Percentiles rank a stretch among this genome's conserved stretches.
Evolutionary conservation across 1,140 invertebrate species (phyloP).

Genomic region (Nomia melanderi): DNA sequence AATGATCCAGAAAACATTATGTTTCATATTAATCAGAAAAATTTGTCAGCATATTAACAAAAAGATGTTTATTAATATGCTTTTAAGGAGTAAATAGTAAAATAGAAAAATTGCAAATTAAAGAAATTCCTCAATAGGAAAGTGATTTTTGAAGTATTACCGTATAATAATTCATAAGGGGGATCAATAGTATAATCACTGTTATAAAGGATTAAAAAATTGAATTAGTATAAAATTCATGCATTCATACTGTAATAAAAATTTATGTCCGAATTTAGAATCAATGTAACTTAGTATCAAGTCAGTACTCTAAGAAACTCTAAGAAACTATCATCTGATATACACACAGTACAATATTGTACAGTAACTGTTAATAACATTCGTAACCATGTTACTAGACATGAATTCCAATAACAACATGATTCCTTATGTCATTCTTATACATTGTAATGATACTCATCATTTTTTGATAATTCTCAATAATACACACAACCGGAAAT

Average conservation of each 20-base stretch:
- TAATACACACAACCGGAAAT: not conserved
- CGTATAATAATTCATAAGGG: not conserved
- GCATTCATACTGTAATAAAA: slow-evolving; percentile 16
- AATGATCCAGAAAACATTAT: no score
- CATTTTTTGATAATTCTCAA: not conserved
- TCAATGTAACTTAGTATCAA: no score
- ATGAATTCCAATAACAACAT: not conserved
- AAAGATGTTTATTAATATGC: no score
- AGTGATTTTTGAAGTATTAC: not conserved
- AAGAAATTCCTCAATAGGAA: no score
- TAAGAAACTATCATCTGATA: not conserved
- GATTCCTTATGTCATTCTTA: not conserved
- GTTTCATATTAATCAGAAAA: no score
- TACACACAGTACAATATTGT: not conserved
- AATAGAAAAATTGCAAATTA: no score
- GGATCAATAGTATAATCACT: slow-evolving; percentile 1
- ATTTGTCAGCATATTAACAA: no score
- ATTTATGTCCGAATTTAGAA: slow-evolving; percentile 19
- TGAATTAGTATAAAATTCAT: slow-evolving; percentile 14
- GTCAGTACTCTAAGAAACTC: not conserved
- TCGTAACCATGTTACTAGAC: not conserved
- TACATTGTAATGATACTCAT: not conserved
- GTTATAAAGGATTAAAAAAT: not conserved
- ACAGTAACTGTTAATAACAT: not conserved
- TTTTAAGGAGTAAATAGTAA: no score